phyloP scores from a whole-genome alignment of 1,140 invertebrate species.

The fruit fly (Drosophila melanogaster) region DNA sequence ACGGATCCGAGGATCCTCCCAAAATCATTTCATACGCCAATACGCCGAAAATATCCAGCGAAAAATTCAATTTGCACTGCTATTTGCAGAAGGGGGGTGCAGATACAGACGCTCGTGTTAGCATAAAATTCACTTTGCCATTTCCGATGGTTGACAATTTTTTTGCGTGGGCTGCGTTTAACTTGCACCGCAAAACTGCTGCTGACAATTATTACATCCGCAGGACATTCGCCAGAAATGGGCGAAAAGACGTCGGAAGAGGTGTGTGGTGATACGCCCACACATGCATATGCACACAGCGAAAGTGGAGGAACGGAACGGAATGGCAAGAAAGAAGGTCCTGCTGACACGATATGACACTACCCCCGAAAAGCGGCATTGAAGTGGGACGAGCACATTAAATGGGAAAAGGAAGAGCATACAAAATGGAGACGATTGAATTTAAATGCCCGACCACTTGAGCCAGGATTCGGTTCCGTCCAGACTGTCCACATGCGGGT shows the following conservation, averaged over 20 bases:
- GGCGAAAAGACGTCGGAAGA: constrained; percentile 23
- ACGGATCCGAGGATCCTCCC: neutral
- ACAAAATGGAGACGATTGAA: constrained; percentile 77
- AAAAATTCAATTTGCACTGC: constrained; percentile 29
- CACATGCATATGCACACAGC: constrained; percentile 37
- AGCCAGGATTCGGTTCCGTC: constrained; percentile 39
- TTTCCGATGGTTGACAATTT: constrained; percentile 65
- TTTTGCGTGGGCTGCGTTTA: constrained; percentile 64
- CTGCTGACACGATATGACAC: constrained; percentile 46
- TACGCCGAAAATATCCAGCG: constrained; percentile 16
- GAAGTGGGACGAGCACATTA: constrained; percentile 68
- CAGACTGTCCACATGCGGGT: constrained; percentile 28
- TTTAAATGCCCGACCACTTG: constrained; percentile 74
- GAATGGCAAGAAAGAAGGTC: constrained; percentile 17
- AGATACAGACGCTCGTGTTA: constrained; percentile 19
- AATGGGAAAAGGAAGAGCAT: constrained; percentile 78
- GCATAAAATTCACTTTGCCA: constrained; percentile 78
- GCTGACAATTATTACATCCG: constrained; percentile 81
- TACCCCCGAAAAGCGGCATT: constrained; percentile 2
- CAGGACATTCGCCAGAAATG: constrained; percentile 55
- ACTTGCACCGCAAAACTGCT: constrained; percentile 75
- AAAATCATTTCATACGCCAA: constrained; percentile 30
- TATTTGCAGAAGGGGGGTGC: neutral
- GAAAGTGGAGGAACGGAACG: constrained; percentile 45
- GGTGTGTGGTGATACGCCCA: constrained; percentile 7